Evolutionary conservation across 2,888 invertebrate genomes (phyloP), one percentile per base, ranked within the genome.

Genomic region (Cataglyphis altisquamis): DNA sequence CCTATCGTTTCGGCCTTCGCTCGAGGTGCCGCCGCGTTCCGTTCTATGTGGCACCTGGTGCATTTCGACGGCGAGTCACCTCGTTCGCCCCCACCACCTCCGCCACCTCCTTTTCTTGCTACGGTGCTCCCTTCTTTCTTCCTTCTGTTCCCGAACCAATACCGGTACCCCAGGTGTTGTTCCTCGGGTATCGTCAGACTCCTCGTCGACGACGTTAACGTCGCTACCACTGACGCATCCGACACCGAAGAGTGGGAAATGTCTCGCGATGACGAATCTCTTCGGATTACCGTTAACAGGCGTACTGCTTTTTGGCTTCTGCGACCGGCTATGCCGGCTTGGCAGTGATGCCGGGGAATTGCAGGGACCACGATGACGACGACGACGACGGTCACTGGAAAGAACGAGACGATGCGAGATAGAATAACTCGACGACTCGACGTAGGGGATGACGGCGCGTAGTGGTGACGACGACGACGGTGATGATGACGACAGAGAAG

Each of bases 41-140:
- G 86, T 89, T 83, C 87, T 77, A 87, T 89, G 88, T 84, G 91
- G 87, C 92, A 89, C 90, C 91, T 92, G 92, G 93, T 88, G 92
- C 94, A 94, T 94, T 82, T 93, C 93, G 92, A 90, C 93, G 92
- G 91, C 90, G 93, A 93, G 93, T 94, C 94, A 94, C 94, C 94
- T 94, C 88, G 91, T 91, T 41, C 74, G 64, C 48, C 74, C 21
- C 66, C 48, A 86, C 86, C 89, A 87, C 87, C 87, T 80, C 87
- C 90, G 73, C 84, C 84, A 81, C 67, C 85, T 84, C 81, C 85
- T 78, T 57, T 60, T 62, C 82, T 63, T 75, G 63, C 81, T 60
- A 63, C 83, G 63, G 39, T 67, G 45, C 68, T 70, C 84, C 60
- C 62, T 70, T 81, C 77, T 75, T 73, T 55, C 60, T 48, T 84